Base-by-base conservation (phyloP, 2,888 invertebrate species). In the Ennomos erosarius region DNA sequence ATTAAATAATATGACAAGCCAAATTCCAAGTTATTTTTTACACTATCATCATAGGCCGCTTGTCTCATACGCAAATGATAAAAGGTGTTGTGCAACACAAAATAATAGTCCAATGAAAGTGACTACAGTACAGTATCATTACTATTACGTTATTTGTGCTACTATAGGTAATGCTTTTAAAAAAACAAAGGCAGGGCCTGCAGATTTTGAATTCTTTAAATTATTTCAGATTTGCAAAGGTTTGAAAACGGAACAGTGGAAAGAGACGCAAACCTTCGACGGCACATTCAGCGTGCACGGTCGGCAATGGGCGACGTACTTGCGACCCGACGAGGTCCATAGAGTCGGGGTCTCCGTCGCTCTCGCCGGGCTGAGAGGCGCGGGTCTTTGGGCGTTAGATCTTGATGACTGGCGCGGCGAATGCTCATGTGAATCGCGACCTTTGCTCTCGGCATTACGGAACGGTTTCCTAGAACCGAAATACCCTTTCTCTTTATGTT, bases 261-360 rank as follows among this genome's bases (percentile, higher is more conserved):
- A 67, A 33, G 86, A 88, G 55, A 75, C 68, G 1, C 94, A 94
- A 70, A 94, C 94, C 1, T 83, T 93, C 11, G 94, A 95, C 68
- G 97, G 97, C 0, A 96, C 97, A 0, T 97, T 95, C 78, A 95
- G 96, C 0, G 94, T 95, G 61, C 93, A 90, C 39, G 95, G 94
- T 0, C 94, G 94, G 58, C 97, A 97, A 78, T 97, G 97, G 97
- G 95, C 96, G 0, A 95, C 96, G 0, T 97, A 96, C 77, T 95
- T 97, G 74, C 95, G 96, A 66, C 93, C 94, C 0, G 84, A 86
- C 3, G 95, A 96, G 57, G 93, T 95, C 43, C 91, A 93, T 53
- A 86, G 94, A 51, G 95, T 95, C 70, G 93, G 95, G 0, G 90
- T 94, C 48, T 92, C 94, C 63, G 90, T 94, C 0, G 93, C 94